Evolutionary conservation across 2,888 invertebrate species (phyloP).

Genomic region (Nasonovia ribisnigri): DNA sequence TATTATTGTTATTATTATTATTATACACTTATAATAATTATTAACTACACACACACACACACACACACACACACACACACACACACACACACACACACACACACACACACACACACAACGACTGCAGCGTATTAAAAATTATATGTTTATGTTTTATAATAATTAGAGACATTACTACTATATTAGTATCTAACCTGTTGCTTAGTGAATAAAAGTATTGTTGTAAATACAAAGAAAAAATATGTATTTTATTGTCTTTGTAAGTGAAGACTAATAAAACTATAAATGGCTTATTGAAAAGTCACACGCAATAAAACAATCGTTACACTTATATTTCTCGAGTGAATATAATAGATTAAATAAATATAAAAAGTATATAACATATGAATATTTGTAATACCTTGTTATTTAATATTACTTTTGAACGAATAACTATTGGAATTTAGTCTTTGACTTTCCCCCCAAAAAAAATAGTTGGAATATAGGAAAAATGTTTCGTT

Average conservation of each 20-base stretch:
- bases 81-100: too few species aligned
- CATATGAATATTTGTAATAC: background rate
- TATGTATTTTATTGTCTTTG: conserved; percentile 5
- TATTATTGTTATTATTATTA: too few species aligned
- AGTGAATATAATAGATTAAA: background rate
- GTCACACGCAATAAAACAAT: conserved; percentile 15
- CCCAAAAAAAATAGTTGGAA: background rate
- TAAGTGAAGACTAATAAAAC: background rate
- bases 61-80: too few species aligned
- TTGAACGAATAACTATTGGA: background rate
- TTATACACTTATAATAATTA: too few species aligned
- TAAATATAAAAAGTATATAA: background rate
- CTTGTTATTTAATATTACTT: background rate
- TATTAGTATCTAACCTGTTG: conserved; percentile 50
- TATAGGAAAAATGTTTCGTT: conserved; percentile 14
- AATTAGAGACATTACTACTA: background rate
- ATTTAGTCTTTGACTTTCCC: background rate
- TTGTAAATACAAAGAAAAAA: background rate
- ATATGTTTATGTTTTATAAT: background rate
- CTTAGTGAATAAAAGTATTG: background rate
- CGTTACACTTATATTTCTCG: background rate
- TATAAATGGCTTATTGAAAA: background rate
- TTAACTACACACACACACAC: too few species aligned
- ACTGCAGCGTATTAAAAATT: background rate
- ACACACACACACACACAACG: too few species aligned